These are phyloP conservation scores for Craseonycteris thonglongyai DNA, from an alignment of 2,113 vertebrate genomes.

Conservation along the genomic window DNA sequence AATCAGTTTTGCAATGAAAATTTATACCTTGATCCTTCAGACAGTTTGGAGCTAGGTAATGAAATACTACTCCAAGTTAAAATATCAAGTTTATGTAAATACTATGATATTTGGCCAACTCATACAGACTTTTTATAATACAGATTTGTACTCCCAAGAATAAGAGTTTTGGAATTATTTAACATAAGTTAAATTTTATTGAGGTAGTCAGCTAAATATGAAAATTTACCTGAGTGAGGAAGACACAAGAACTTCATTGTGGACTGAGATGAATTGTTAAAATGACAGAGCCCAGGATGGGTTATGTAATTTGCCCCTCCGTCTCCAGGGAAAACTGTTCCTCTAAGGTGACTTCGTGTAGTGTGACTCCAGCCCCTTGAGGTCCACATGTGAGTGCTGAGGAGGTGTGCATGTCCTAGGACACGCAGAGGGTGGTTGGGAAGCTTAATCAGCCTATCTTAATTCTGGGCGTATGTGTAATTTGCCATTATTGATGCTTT, in stretches of 20 bases:
- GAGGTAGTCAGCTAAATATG: conserved; percentile 15
- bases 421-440: background rate
- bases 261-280: background rate
- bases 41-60: conserved; percentile 86
- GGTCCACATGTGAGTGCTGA: background rate
- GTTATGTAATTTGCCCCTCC: background rate
- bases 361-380: background rate
- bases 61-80: conserved; percentile 33
- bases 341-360: background rate
- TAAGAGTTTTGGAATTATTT: conserved; percentile 10
- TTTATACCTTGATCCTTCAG: conserved; percentile 72
- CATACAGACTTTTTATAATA: background rate
- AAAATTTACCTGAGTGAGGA: background rate
- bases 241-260: background rate
- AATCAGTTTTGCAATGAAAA: conserved; percentile 74
- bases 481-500: background rate
- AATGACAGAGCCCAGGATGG: background rate
- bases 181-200: conserved; percentile 25
- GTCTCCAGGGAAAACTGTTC: background rate
- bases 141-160: background rate
- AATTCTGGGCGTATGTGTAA: background rate
- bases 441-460: background rate
- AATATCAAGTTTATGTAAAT: conserved; percentile 6
- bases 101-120: background rate
- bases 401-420: background rate